Base-by-base conservation (phyloP, 2,888 invertebrate species). In the Piscicola geometra region DNA sequence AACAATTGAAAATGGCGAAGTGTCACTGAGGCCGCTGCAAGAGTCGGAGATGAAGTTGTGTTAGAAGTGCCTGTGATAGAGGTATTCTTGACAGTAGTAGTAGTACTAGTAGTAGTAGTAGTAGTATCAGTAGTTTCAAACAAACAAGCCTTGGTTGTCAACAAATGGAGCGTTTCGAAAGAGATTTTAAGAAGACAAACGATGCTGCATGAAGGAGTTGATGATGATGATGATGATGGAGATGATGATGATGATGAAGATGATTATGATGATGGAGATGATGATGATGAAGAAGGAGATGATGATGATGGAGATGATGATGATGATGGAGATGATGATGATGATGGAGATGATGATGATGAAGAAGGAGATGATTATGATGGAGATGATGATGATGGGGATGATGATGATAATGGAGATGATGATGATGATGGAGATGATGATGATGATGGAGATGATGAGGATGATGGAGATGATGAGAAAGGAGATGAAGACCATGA, bases 281-380 rank as follows among this genome's bases (percentile, higher is more conserved):
- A 28, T 30, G 25, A 32, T 21, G 32, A 30, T 28, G 30, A 66
- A 30, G 67, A n/a, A n/a, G 66, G 66, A n/a, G 66, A 66, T 66
- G 66, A 25, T 25, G 15, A 25, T 15, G 66, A 66, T 66, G 66
- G 25, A n/a, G 66, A 28, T 66, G 66, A 66, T 66, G 18, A 66
- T n/a, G 21, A 50, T 18, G 52, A 50, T 18, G 21, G 52, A 50
- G 52, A 50, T 15, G 21, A n/a, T 18, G 52, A 18, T 18, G 21
- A n/a, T 18, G 52, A 50, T 15, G 21, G 52, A 18, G 52, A 50
- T 15, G 21, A n/a, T 18, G 52, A 50, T 18, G 21, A n/a, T 18
- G 52, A 50, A n/a, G 21, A n/a, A 50, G 52, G 21, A n/a, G 21
- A n/a, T 18, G 52, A 50, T 15, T 18, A n/a, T 18, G 52, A 50